Base-by-base conservation (phyloP, 2,888 invertebrate genomes). In the Patella pellucida region DNA sequence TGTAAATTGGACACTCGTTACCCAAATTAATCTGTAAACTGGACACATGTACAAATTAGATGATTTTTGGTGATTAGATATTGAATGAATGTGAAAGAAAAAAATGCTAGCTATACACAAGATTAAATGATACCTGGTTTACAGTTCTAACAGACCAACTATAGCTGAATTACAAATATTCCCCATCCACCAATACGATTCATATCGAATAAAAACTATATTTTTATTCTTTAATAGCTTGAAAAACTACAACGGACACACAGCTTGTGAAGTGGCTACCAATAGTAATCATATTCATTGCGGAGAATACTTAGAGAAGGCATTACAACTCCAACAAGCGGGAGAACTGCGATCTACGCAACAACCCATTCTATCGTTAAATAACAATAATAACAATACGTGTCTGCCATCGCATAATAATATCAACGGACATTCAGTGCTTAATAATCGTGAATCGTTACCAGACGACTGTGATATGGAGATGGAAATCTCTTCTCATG, bases 191-290 rank as follows among this genome's bases (percentile, higher is more conserved):
- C 41, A 41, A 41, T 9, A 41, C 9, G 41, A 41, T 41, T 41
- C 41, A 41, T 41, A 41, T 41, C 9, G 7, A 41, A 41, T 41
- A 41, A 41, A 31, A 27, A 52, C 51, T n/a, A 23, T n/a, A 68
- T 70, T 71, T 68, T 27, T 75, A 15, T 75, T 77, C 54, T 52
- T 16, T 85, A 85, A 7, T 82, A 89, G 89, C 70, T 79, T 87
- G 31, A 78, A 78, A 54, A 89, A 88, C 78, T 82, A 86, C 74
- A 86, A 78, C 76, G 83, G 83, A 31, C 83, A 83, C 56, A 85
- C 85, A 52, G 81, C 89, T 11, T 77, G 82, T 68, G 80, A 88
- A 71, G 79, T 89, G 7, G 89, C 89, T 9, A 72, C 76, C 15
- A 75, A 75, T 9, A 83, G 84, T 75, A 86, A 86, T 0, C 80